phyloP scores from a whole-genome alignment of 1,140 invertebrate genomes.

The Platyura marginata region DNA sequence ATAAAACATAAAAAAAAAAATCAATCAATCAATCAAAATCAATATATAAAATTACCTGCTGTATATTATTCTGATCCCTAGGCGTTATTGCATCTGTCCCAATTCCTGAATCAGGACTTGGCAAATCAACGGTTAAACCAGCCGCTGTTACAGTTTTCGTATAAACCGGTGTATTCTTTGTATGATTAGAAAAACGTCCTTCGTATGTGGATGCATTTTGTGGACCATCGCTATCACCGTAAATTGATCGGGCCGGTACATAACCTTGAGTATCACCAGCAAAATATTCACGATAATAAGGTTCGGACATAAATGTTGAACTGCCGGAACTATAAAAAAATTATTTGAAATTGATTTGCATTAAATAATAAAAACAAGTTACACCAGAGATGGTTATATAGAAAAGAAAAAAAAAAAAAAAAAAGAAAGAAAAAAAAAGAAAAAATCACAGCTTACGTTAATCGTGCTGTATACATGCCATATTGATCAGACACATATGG shows the following conservation, averaged over 20 bases:
- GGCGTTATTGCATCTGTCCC: conserved; percentile 81
- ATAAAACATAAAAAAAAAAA: conserved; percentile 1
- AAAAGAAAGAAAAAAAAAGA: not conserved
- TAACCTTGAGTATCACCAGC: conserved; percentile 19
- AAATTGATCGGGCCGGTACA: conserved; percentile 14
- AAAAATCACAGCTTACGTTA: conserved; percentile 6
- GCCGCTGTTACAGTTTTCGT: conserved; percentile 31
- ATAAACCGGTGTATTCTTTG: conserved; percentile 15
- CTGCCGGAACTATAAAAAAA: conserved; percentile 3
- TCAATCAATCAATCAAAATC: not conserved
- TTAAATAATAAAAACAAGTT: too few species aligned
- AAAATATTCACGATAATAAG: conserved; percentile 24
- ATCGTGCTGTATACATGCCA: conserved; percentile 21
- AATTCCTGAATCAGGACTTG: conserved; percentile 80
- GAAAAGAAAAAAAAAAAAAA: not conserved
- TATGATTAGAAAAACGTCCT: conserved; percentile 15
- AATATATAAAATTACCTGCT: conserved; percentile 49
- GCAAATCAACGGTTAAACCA: conserved; percentile 74
- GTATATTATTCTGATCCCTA: conserved; percentile 65
- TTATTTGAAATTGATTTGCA: too few species aligned
- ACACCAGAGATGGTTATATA: not conserved
- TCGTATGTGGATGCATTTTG: conserved; percentile 16
- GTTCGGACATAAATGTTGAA: conserved; percentile 21
- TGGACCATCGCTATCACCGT: conserved; percentile 14
- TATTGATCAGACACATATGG: conserved; percentile 21